Conservation (phyloP, 2,888 invertebrate genomes). For the Callinectes sapidus region DNA sequence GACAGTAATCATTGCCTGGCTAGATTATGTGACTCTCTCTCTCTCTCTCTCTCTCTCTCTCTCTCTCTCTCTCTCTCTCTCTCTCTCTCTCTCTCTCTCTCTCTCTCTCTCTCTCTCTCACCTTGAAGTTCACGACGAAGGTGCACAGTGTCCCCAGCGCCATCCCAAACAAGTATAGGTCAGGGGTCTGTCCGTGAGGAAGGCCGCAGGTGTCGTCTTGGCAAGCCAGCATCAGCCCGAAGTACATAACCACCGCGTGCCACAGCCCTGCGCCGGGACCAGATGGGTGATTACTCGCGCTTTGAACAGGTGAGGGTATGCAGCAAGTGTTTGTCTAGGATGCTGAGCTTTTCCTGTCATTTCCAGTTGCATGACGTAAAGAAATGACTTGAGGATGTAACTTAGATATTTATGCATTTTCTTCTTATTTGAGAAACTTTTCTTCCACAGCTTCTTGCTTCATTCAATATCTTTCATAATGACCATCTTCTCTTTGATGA, state of each 20-base stretch:
- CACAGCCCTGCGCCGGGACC: constrained; percentile 50
- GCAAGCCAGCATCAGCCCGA: constrained; percentile 76
- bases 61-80: constrained; percentile 7
- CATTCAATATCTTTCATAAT: background rate
- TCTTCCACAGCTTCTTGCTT: background rate
- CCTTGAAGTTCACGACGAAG: constrained; percentile 80
- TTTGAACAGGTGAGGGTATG: background rate
- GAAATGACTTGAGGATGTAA: background rate
- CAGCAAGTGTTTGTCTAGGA: background rate
- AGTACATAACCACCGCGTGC: constrained; percentile 82
- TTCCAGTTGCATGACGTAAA: background rate
- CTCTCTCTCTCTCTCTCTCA: constrained; percentile 61
- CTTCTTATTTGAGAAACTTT: background rate
- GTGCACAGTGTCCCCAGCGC: constrained; percentile 80
- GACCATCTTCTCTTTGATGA: background rate
- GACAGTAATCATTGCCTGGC: too few relatives aligned
- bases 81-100: constrained; percentile 32
- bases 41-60: constrained; percentile 8
- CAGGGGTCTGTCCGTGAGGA: constrained; percentile 73
- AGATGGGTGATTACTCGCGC: background rate
- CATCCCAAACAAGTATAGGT: constrained; percentile 81
- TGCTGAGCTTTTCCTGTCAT: background rate
- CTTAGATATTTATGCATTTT: background rate
- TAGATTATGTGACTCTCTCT: background rate
- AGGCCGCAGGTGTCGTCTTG: constrained; percentile 70